Base-by-base conservation (phyloP, 2,113 vertebrate genomes). In the Lethenteron reissneri region DNA sequence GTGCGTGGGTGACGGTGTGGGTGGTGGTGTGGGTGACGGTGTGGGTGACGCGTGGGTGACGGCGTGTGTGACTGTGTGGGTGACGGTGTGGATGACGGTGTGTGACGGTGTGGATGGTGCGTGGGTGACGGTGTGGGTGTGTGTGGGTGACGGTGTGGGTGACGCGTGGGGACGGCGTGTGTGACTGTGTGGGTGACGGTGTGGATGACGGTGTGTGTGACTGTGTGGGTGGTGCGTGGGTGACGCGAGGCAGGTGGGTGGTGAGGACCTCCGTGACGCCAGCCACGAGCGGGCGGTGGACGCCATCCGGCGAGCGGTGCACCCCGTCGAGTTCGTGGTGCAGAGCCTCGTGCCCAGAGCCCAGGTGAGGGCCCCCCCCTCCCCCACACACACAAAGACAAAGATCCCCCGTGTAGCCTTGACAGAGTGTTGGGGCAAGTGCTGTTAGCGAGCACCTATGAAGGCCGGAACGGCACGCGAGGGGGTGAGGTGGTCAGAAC, bases 211-310 rank as follows among this genome's bases (percentile, higher is more conserved):
- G 17, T 19, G 17, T 19, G 17, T 19, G 17, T 19, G 17, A 19
- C 17, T 19, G 17, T 19, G 17, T 14, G 14, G 60, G 14, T 64
- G 60, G 3, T 3, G 25, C 25, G 64, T 11, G n/a, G n/a, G 64
- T 17, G 64, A 11, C 25, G 11, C 25, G 64, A 81, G 81, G 75
- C 84, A 99, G 94, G 94, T 99, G 83, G 94, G 90, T 74, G 91
- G 89, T 73, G 88, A 83, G 74, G 88, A 99, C 76, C 83, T 99
- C 76, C 85, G 89, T 82, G 94, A 97, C 75, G 92, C 92, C 71
- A 99, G 89, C 80, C 94, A 99, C 0, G 92, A 99, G 75, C 88
- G 97, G 83, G 94, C 92, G 64, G 92, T 97, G 79, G 92, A 99
- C 82, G 92, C 88, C 80, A 99, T 99, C 81, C 88, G 92, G 77